A percentile compares a stretch with the other conserved stretches of the same genome.
These are phyloP conservation scores for Aelia acuminata DNA, from an alignment of 2,888 invertebrate species.

Conservation along the genomic window DNA sequence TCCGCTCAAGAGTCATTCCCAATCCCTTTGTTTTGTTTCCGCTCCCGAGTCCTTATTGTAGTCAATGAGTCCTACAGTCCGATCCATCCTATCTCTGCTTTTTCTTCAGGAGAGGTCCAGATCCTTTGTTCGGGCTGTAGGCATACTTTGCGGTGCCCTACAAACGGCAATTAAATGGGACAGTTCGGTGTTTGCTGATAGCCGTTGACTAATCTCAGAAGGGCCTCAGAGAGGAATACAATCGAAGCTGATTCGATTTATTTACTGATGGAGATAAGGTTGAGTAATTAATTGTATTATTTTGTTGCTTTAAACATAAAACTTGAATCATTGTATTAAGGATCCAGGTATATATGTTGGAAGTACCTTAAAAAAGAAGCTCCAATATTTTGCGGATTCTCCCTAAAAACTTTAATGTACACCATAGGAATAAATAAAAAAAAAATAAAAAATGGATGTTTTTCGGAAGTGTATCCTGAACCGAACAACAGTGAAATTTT, in stretches of 20 bases:
- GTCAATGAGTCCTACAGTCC: background rate
- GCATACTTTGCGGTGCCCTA: background rate
- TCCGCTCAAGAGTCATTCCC: background rate
- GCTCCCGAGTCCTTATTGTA: conserved; percentile 24
- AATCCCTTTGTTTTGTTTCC: background rate
- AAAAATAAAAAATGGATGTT: no score
- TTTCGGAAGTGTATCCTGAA: no score
- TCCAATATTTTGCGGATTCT: no score
- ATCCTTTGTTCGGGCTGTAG: background rate
- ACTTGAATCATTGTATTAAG: no score
- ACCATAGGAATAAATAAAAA: no score
- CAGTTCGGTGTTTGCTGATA: background rate
- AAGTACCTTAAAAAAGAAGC: no score
- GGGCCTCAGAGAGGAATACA: background rate
- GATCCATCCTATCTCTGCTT: background rate
- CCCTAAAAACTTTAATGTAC: no score
- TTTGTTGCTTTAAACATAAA: no score
- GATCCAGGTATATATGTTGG: no score
- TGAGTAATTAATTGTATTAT: no score
- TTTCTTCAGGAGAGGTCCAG: background rate
- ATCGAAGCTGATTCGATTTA: background rate
- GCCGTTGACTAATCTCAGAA: background rate
- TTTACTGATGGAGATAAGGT: background rate
- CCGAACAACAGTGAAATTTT: no score
- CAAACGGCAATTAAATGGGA: background rate